Percentiles rank a stretch among this genome's conserved stretches.
Evolutionary conservation across 2,888 invertebrate genomes (phyloP).

Genomic region (Lithophane ornitopus): DNA sequence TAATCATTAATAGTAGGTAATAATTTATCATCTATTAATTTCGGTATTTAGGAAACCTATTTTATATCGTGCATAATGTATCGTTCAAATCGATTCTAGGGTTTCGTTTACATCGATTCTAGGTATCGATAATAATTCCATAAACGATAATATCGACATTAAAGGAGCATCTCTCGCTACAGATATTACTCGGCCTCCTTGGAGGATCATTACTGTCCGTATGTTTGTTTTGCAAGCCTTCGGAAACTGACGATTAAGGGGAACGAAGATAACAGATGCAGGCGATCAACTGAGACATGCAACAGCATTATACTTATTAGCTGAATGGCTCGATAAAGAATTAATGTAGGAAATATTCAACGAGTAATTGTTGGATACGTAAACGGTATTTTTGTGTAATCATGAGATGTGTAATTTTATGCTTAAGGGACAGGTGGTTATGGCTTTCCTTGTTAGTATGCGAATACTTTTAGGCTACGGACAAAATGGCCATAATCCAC

Average conservation of each 20-base stretch:
- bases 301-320: slow-evolving; percentile 70
- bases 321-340: slow-evolving; percentile 68
- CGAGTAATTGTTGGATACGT: slow-evolving; percentile 47
- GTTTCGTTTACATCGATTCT: background rate
- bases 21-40: background rate
- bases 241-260: slow-evolving; percentile 81
- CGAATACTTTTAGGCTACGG: slow-evolving; percentile 8
- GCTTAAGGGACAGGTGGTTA: slow-evolving; percentile 37
- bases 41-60: background rate
- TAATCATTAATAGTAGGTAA: background rate
- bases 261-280: slow-evolving; percentile 72
- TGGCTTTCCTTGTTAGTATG: background rate
- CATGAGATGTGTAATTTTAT: slow-evolving; percentile 47
- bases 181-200: slow-evolving; percentile 70
- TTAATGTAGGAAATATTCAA: slow-evolving; percentile 62
- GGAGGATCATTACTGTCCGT: slow-evolving; percentile 77
- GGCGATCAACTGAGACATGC: slow-evolving; percentile 69
- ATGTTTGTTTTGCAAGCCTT: slow-evolving; percentile 83
- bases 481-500: background rate
- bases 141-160: slow-evolving; percentile 32
- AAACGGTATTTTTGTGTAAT: slow-evolving; percentile 56
- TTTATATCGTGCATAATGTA: background rate
- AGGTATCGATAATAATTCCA: slow-evolving; percentile 7
- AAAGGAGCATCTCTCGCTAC: slow-evolving; percentile 37
- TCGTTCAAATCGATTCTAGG: background rate